A percentile compares a stretch with the other conserved stretches of the same genome.
phyloP scores from a whole-genome alignment of 1,140 invertebrate genomes.

The Zaprionus gabonicus region DNA sequence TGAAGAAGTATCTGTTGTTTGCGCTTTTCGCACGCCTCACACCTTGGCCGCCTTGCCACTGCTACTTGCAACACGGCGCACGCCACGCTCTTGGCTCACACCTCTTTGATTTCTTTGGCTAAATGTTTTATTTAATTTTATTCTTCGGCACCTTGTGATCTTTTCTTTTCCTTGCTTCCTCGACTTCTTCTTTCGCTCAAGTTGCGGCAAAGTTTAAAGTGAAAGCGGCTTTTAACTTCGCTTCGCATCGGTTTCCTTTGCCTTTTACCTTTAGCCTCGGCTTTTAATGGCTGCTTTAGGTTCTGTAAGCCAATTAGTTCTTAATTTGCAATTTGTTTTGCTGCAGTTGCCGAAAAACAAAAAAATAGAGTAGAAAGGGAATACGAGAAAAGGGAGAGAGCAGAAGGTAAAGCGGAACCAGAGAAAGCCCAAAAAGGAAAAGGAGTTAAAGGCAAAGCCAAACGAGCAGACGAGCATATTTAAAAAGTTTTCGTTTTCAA shows the following conservation, averaged over 20 bases:
- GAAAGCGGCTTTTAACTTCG: constrained; percentile 53
- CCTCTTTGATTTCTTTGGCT: constrained; percentile 60
- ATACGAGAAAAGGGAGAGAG: not conserved
- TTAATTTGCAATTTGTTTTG: constrained; percentile 83
- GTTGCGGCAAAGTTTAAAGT: constrained; percentile 74
- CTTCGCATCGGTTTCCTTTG: constrained; percentile 2
- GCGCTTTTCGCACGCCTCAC: constrained; percentile 22
- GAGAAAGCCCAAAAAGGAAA: constrained; percentile 38
- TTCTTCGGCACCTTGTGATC: constrained; percentile 7
- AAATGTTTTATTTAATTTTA: constrained; percentile 23
- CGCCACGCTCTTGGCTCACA: constrained; percentile 34
- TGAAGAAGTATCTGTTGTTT: constrained; percentile 22
- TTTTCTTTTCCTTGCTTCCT: constrained; percentile 14
- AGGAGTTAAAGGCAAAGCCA: constrained; percentile 76
- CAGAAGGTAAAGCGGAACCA: constrained; percentile 9
- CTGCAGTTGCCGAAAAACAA: constrained; percentile 61
- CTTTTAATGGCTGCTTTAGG: constrained; percentile 80
- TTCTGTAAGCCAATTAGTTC: constrained; percentile 82
- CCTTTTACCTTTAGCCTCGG: constrained; percentile 36
- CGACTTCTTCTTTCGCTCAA: constrained; percentile 48
- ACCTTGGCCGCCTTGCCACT: constrained; percentile 16
- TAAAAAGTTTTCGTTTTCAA: constrained; percentile 80
- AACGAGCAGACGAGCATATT: constrained; percentile 80
- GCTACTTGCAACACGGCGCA: not conserved
- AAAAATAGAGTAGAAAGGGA: not conserved